Conservation (phyloP, 2,888 invertebrate genomes). For the Tipula confusa region DNA sequence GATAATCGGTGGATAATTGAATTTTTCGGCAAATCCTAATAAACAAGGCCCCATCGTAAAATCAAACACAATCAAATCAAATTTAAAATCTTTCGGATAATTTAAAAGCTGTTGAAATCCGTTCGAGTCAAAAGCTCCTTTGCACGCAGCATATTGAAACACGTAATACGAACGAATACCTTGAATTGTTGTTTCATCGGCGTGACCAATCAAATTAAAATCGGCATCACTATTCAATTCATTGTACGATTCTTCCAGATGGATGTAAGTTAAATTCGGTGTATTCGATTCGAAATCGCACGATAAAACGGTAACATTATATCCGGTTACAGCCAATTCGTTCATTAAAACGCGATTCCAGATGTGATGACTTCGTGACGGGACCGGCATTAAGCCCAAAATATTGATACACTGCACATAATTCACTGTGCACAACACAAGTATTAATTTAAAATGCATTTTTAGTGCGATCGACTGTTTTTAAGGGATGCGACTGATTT, state of each 20-base stretch:
- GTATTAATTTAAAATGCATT: background rate
- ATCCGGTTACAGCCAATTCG: constrained; percentile 35
- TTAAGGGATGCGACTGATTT: background rate
- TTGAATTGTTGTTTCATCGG: background rate
- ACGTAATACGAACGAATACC: background rate
- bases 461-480: background rate
- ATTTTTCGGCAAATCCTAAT: constrained; percentile 42
- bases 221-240: background rate
- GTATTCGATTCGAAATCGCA: constrained; percentile 32
- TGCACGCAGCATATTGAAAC: background rate
- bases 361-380: constrained; percentile 40
- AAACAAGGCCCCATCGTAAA: constrained; percentile 42
- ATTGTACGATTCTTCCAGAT: constrained; percentile 32
- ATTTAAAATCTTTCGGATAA: constrained; percentile 39
- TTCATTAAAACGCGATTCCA: constrained; percentile 36
- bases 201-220: background rate
- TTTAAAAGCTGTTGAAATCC: constrained; percentile 32
- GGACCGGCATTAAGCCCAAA: constrained; percentile 38
- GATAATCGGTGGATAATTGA: constrained; percentile 42
- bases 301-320: constrained; percentile 36
- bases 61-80: constrained; percentile 44
- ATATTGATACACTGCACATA: constrained; percentile 36
- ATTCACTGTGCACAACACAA: background rate
- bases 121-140: background rate
- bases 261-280: constrained; percentile 34